phyloP scores from a whole-genome alignment of 2,113 vertebrate species.

The Loxodonta africana region DNA sequence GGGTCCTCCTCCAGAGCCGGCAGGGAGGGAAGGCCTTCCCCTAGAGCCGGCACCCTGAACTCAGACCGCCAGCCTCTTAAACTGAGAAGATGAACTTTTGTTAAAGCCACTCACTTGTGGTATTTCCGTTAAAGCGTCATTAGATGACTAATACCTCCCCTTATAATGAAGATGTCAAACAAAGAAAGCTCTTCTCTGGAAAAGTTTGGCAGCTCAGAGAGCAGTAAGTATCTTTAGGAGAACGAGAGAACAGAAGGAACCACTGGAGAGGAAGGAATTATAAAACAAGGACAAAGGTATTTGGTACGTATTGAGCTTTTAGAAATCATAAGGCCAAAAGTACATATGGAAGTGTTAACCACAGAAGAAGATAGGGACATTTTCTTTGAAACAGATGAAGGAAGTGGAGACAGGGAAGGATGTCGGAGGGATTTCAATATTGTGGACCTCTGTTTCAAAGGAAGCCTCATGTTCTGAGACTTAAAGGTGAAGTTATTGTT shows the following conservation, averaged over 20 bases:
- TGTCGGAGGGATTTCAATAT: neutral
- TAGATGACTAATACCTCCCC: neutral
- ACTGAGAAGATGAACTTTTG: too few species aligned
- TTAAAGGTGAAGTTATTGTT: neutral
- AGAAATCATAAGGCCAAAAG: neutral
- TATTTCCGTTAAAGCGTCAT: too few species aligned
- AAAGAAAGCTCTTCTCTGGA: neutral
- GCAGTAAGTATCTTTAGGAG: neutral
- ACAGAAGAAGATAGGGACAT: neutral
- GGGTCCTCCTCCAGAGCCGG: too few species aligned
- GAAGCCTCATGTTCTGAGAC: neutral
- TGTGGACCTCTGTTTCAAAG: neutral
- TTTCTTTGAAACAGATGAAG: conserved; percentile 24
- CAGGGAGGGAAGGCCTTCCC: too few species aligned
- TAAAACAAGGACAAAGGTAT: neutral
- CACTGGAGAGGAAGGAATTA: neutral
- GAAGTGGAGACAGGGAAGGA: neutral
- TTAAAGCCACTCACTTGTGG: too few species aligned
- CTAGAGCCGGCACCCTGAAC: too few species aligned
- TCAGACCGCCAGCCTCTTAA: too few species aligned
- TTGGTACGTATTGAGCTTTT: neutral
- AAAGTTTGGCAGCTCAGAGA: neutral
- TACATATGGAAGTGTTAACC: neutral
- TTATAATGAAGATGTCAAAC: neutral
- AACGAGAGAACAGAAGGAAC: neutral